phyloP scores from a whole-genome alignment of 2,113 vertebrate species.

The Herpailurus yagouaroundi region DNA sequence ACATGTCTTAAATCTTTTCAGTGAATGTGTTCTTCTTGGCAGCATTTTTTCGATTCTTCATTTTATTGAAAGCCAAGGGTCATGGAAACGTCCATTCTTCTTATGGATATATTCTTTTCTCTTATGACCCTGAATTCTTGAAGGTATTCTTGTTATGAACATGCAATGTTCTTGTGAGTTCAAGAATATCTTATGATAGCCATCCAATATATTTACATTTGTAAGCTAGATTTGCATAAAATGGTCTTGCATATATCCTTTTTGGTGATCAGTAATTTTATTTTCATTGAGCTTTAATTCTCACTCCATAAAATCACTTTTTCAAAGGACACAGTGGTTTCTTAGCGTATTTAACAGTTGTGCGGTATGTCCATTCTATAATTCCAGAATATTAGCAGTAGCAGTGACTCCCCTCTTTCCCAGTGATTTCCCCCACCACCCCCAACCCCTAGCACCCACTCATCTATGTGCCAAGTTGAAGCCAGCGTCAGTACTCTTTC shows the following conservation, averaged over 20 bases:
- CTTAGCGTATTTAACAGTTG: background rate
- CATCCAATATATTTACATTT: background rate
- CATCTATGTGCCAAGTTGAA: background rate
- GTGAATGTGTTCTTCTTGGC: background rate
- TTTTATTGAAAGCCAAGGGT: background rate
- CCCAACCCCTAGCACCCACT: background rate
- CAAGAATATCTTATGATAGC: background rate
- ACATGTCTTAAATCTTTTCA: background rate
- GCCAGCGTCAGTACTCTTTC: background rate
- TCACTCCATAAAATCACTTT: background rate
- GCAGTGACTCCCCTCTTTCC: background rate
- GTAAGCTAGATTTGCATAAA: background rate
- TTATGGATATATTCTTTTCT: background rate
- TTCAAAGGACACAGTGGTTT: background rate
- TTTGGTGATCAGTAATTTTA: background rate
- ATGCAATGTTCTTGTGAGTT: background rate
- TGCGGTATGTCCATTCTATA: no score
- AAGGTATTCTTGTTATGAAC: background rate
- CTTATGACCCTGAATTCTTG: background rate
- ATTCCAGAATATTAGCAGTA: background rate
- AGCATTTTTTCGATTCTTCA: background rate
- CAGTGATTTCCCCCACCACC: background rate
- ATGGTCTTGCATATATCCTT: background rate
- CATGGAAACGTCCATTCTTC: background rate
- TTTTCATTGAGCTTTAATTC: background rate